These are phyloP conservation scores for Catocala fraxini DNA, from an alignment of 2,888 invertebrate species.

Conservation along the genomic window DNA sequence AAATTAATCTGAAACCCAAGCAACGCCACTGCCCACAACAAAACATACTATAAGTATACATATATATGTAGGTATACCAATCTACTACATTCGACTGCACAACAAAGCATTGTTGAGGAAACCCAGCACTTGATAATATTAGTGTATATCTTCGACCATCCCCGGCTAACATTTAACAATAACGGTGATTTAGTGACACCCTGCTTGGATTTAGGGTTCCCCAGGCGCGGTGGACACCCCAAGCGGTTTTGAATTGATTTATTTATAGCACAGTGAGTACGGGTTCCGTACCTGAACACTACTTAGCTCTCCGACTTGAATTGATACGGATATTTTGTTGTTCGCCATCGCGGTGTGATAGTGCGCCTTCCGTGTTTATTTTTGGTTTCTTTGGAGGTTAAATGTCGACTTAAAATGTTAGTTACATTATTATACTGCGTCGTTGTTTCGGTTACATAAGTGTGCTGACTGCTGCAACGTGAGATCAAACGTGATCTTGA, in stretches of 20 bases:
- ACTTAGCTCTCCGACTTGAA: conserved; percentile 64
- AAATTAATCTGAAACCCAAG: no score
- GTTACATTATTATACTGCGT: no score
- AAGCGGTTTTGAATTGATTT: conserved; percentile 78
- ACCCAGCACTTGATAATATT: conserved; percentile 22
- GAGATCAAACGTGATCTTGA: no score
- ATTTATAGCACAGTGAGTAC: conserved; percentile 69
- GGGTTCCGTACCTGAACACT: conserved; percentile 67
- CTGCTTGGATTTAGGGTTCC: conserved; percentile 77
- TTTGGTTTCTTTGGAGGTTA: no score
- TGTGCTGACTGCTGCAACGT: no score
- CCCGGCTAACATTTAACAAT: conserved; percentile 68
- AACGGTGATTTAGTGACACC: conserved; percentile 80
- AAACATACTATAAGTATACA: no score
- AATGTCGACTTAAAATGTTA: no score
- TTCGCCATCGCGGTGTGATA: not conserved
- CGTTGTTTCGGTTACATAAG: no score
- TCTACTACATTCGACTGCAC: no score
- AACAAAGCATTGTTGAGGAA: not conserved
- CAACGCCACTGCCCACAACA: no score
- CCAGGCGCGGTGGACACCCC: conserved; percentile 77
- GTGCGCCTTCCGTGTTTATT: not conserved
- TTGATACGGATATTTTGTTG: conserved; percentile 42
- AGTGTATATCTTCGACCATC: conserved; percentile 39
- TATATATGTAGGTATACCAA: no score